Conservation (phyloP, 2,888 invertebrate genomes). For the Helicoverpa assulta region DNA sequence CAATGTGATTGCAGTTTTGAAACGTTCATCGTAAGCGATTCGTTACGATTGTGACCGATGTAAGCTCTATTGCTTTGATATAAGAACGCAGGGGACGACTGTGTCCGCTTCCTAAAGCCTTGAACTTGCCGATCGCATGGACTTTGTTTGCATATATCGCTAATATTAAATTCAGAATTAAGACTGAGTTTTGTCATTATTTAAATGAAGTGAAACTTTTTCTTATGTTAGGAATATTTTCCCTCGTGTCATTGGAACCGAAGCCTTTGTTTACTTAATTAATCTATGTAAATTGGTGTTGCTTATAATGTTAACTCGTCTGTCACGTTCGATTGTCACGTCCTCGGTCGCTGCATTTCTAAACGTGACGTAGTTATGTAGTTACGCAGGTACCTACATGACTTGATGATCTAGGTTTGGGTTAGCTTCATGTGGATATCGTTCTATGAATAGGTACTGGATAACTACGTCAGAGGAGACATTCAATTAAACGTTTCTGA, state of each 20-base stretch:
- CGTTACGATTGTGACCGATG: constrained; percentile 65
- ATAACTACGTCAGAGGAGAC: neutral
- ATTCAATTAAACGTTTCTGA: neutral
- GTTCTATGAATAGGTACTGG: neutral
- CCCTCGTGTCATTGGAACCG: neutral
- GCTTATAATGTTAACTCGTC: constrained; percentile 57
- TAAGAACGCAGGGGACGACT: constrained; percentile 59
- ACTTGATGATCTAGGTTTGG: constrained; percentile 33
- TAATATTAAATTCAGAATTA: constrained; percentile 25
- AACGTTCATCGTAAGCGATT: constrained; percentile 78
- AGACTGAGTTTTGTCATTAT: constrained; percentile 14
- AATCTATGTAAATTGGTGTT: constrained; percentile 54
- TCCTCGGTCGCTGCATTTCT: constrained; percentile 61
- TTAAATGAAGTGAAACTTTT: constrained; percentile 16
- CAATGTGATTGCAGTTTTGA: constrained; percentile 88
- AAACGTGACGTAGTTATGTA: constrained; percentile 48
- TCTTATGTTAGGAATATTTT: neutral
- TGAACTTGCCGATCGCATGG: constrained; percentile 76
- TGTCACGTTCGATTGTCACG: constrained; percentile 68
- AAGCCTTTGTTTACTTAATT: constrained; percentile 49
- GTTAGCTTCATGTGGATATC: neutral
- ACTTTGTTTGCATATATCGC: constrained; percentile 58
- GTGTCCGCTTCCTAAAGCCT: constrained; percentile 66
- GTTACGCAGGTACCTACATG: neutral
- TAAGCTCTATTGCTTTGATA: constrained; percentile 69